These are phyloP conservation scores for Orthosia incerta DNA, from an alignment of 2,888 invertebrate species.

Conservation along the genomic window DNA sequence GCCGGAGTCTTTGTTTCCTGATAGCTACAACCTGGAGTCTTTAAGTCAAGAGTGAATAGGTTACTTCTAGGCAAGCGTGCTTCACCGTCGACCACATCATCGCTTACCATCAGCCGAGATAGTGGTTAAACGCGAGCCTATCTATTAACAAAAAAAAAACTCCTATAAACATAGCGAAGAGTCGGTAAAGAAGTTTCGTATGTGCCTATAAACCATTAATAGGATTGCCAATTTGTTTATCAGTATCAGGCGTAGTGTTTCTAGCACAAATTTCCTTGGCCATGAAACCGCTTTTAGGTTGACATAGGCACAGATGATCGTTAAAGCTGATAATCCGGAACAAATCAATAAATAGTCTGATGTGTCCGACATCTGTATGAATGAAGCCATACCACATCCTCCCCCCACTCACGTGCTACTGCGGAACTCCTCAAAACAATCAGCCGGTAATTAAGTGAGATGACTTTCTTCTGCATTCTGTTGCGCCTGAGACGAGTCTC, in stretches of 20 bases:
- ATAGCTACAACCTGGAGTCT: too few species aligned
- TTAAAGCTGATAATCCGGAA: not conserved
- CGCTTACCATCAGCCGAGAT: too few species aligned
- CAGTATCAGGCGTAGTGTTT: not conserved
- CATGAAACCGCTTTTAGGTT: not conserved
- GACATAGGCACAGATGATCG: not conserved
- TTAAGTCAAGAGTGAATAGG: too few species aligned
- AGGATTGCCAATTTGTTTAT: not conserved
- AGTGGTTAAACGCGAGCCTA: too few species aligned
- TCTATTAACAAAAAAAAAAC: too few species aligned
- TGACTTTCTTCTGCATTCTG: conserved; percentile 67
- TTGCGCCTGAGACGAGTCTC: conserved; percentile 53
- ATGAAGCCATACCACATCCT: conserved; percentile 2
- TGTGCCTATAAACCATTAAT: not conserved
- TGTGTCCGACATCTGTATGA: conserved; percentile 8
- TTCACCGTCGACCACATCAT: too few species aligned
- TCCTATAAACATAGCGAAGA: not conserved
- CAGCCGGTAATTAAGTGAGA: conserved; percentile 45
- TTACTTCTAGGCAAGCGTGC: too few species aligned
- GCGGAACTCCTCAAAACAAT: conserved; percentile 55
- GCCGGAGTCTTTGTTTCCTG: too few species aligned
- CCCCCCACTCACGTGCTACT: not conserved
- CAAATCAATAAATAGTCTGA: conserved; percentile 8
- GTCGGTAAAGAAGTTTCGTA: not conserved
- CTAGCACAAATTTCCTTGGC: not conserved